Base-by-base conservation (phyloP, 2,113 vertebrate genomes). In the Apteryx owenii region DNA sequence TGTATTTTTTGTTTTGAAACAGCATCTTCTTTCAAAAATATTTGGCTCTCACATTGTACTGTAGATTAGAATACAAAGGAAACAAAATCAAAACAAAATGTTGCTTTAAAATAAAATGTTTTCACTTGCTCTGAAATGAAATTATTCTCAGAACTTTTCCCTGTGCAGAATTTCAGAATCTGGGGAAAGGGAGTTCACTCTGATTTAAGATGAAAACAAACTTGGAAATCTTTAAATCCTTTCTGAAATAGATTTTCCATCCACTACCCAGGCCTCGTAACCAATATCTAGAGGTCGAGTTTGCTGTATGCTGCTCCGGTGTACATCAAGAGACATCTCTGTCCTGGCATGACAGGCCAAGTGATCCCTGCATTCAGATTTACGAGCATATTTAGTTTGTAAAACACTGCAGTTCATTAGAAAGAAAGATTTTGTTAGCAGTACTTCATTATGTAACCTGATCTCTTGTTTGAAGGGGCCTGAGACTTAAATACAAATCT, bases 401-500 rank as follows among this genome's bases (percentile, higher is more conserved):
- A 38, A 93, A 91, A 40, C 56, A 82, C 64, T 88, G 40, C 2
- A 7, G 54, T 50, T 85, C 16, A 22, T 94, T 91, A 80, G 60
- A 40, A 94, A 80, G 83, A 93, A 95, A 89, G 84, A 68, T 75
- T 75, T 18, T 84, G 42, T 77, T 91, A 92, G 54, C 12, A 5
- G 66, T 76, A 81, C 70, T 93, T 92, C 78, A 80, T 77, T 65
- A 89, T 70, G 62, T 54, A 85, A 50, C 1, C 6, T 38, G 71
- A 56, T 86, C 60, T 70, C 82, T 70, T 54, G 23, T 91, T 62
- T 87, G 81, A 91, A 6, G 7, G 36, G 18, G 70, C 38, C 29
- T 89, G 36, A 77, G 36, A 75, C 75, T 92, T 70, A 79, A 82
- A 75, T 76, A 89, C 81, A 93, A 90, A 95, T 94, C 48, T 78